A percentile compares a stretch with the other conserved stretches of the same genome.
Conservation (phyloP, 2,113 vertebrate genomes). For the Eurypyga helias region DNA sequence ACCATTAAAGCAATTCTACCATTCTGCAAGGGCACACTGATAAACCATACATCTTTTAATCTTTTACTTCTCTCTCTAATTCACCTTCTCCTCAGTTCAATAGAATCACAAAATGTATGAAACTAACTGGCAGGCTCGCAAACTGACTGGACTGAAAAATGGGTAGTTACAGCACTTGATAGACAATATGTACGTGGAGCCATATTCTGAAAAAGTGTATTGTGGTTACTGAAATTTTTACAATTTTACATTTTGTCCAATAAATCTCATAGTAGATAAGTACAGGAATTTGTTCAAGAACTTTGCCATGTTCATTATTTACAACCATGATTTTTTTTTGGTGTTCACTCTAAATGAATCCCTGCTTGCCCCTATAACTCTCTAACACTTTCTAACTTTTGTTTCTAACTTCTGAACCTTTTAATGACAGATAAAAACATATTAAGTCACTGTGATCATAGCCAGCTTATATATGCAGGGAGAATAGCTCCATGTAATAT, state of each 20-base stretch:
- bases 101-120: not conserved
- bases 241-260: not conserved
- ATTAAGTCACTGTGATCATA: not conserved
- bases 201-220: not conserved
- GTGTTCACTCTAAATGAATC: not conserved
- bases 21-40: not conserved
- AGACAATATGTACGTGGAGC: not conserved
- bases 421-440: not conserved
- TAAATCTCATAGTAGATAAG: not conserved
- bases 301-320: not conserved
- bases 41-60: not conserved
- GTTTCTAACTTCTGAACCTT: not conserved
- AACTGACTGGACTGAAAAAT: not conserved
- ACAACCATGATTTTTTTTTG: not conserved
- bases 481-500: not conserved
- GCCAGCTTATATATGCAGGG: not conserved
- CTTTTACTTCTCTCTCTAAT: not conserved
- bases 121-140: not conserved
- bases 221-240: not conserved
- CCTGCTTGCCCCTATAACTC: not conserved
- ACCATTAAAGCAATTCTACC: not conserved
- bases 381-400: not conserved
- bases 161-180: not conserved
- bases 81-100: not conserved
- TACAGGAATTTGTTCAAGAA: not conserved